Evolutionary conservation across 2,113 vertebrate genomes (phyloP).

Genomic region (Sus scrofa): DNA sequence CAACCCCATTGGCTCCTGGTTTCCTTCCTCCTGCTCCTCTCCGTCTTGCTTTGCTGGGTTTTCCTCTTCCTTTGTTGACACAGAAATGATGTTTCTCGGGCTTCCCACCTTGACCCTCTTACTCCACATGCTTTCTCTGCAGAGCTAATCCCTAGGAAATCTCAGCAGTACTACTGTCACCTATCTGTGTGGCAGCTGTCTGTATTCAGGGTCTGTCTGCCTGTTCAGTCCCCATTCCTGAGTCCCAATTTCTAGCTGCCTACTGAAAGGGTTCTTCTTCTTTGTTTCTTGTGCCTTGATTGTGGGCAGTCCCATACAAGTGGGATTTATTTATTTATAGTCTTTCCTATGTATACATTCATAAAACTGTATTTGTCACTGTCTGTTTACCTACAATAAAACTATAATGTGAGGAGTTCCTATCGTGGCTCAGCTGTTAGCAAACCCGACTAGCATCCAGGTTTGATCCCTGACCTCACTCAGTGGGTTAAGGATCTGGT

Average conservation of each 20-base stretch:
- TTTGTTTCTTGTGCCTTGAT: not conserved
- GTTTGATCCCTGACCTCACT: too few relatives aligned
- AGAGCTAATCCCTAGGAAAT: not conserved
- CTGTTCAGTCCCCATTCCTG: not conserved
- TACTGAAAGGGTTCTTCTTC: not conserved
- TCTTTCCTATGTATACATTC: too few relatives aligned
- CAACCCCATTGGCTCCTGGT: not conserved
- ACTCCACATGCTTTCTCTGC: not conserved
- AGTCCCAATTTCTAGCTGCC: not conserved
- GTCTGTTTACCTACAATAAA: too few relatives aligned
- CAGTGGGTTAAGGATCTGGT: too few relatives aligned
- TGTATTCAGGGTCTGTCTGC: not conserved
- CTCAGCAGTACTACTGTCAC: not conserved
- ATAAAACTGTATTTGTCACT: too few relatives aligned
- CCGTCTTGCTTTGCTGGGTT: not conserved
- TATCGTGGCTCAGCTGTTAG: too few relatives aligned
- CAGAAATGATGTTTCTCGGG: not conserved
- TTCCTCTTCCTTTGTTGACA: slow-evolving; percentile 47
- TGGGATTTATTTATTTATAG: too few relatives aligned
- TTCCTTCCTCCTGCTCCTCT: not conserved
- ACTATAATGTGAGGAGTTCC: too few relatives aligned
- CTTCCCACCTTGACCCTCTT: not conserved
- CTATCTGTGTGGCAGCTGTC: not conserved
- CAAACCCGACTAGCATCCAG: too few relatives aligned
- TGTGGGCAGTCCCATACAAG: not conserved